A percentile compares a stretch with the other conserved stretches of the same genome.
Evolutionary conservation across 2,113 vertebrate species (phyloP).

Genomic region (Theristicus caerulescens): DNA sequence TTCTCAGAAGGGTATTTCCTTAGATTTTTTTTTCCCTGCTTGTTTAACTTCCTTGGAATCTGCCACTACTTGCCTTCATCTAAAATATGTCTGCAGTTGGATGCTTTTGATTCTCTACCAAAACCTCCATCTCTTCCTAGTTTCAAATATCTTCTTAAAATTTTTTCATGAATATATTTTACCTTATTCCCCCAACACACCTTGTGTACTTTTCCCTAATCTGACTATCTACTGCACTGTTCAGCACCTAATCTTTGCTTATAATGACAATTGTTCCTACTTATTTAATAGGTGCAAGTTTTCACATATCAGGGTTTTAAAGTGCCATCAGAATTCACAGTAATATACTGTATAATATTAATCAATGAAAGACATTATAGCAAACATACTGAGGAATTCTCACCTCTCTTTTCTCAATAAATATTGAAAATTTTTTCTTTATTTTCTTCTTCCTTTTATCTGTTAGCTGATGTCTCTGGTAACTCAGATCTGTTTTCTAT

Average conservation of each 20-base stretch:
- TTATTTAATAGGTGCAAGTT: neutral
- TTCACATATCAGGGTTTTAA: neutral
- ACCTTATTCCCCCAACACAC: neutral
- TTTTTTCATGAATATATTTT: neutral
- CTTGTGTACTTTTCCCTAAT: neutral
- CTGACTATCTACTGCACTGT: neutral
- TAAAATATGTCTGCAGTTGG: neutral
- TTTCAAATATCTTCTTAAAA: neutral
- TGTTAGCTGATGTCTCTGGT: neutral
- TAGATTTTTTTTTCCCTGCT: neutral
- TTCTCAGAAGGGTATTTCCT: neutral
- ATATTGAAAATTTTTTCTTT: neutral
- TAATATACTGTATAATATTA: neutral
- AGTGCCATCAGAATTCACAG: neutral
- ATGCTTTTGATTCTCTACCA: neutral
- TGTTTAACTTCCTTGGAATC: neutral
- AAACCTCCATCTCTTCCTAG: neutral
- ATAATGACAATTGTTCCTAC: neutral
- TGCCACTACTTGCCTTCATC: neutral
- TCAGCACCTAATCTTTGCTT: neutral
- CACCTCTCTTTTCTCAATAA: neutral
- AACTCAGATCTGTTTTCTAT: neutral
- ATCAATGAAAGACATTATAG: neutral
- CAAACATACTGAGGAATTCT: neutral
- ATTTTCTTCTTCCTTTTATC: neutral